phyloP scores from a whole-genome alignment of 2,113 vertebrate genomes.

The Anas platyrhynchos region DNA sequence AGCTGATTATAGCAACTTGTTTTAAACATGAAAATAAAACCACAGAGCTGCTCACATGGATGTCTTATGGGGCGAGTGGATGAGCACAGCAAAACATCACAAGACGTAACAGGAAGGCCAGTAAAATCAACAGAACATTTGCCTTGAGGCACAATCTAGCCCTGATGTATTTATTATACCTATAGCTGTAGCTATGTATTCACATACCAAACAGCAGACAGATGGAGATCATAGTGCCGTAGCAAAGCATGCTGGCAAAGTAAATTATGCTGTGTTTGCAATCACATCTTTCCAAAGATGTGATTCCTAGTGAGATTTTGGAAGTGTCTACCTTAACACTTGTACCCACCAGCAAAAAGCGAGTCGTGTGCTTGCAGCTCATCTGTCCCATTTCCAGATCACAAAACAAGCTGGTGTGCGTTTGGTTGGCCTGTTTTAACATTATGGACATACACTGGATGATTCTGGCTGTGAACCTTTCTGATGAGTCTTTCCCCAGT shows the following conservation, averaged over 20 bases:
- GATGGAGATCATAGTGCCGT: neutral
- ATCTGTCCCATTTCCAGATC: neutral
- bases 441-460: neutral
- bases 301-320: neutral
- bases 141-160: neutral
- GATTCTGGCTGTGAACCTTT: neutral
- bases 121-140: neutral
- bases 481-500: neutral
- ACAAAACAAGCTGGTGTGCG: fast-evolving
- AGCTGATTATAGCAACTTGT: constrained; percentile 42
- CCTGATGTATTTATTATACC: neutral
- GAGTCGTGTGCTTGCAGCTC: neutral
- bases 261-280: neutral
- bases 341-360: neutral
- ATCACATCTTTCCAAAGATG: neutral
- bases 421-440: neutral
- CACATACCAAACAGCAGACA: neutral
- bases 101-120: neutral
- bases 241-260: neutral
- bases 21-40: constrained; percentile 48
- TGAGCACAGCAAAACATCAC: neutral
- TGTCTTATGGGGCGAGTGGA: constrained; percentile 16
- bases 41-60: constrained; percentile 35
- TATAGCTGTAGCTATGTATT: neutral
- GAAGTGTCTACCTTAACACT: neutral